A percentile compares a stretch with the other conserved stretches of the same genome.
phyloP scores from a whole-genome alignment of 2,888 invertebrate species.

The Augiades crinisus region DNA sequence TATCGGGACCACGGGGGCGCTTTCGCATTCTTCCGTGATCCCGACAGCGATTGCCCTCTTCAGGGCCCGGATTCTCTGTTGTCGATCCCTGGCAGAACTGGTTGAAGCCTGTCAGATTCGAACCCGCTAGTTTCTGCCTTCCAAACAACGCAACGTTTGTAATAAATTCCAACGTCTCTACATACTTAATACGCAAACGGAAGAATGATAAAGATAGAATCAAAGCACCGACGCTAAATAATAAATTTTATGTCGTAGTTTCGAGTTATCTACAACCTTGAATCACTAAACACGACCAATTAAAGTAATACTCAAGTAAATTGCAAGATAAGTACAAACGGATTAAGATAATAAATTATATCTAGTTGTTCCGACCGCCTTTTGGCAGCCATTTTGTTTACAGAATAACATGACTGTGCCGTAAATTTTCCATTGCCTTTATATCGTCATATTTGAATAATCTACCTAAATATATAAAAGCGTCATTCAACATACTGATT shows the following conservation, averaged over 20 bases:
- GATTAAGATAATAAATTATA: conserved; percentile 34
- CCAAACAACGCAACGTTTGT: too few species aligned
- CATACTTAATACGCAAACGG: neutral
- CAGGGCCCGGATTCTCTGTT: too few species aligned
- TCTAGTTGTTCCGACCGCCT: conserved; percentile 17
- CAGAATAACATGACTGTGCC: neutral
- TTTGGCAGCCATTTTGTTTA: conserved; percentile 34
- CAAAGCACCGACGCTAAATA: conserved; percentile 15
- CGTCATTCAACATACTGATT: too few species aligned
- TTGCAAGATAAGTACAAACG: conserved; percentile 25
- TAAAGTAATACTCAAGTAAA: conserved; percentile 33
- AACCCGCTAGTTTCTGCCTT: too few species aligned
- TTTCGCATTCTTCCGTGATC: too few species aligned
- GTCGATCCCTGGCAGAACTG: too few species aligned
- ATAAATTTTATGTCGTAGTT: conserved; percentile 22
- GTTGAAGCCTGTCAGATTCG: too few species aligned
- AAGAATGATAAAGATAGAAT: conserved; percentile 13
- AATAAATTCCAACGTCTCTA: too few species aligned
- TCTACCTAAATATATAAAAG: too few species aligned
- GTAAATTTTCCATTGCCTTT: conserved; percentile 19
- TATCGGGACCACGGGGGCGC: too few species aligned
- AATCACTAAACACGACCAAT: conserved; percentile 25
- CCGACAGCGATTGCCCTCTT: too few species aligned
- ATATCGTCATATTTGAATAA: too few species aligned
- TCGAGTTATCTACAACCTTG: conserved; percentile 23